These are phyloP conservation scores for Oncorhynchus kisutch DNA, from an alignment of 2,113 vertebrate species.

Conservation along the genomic window DNA sequence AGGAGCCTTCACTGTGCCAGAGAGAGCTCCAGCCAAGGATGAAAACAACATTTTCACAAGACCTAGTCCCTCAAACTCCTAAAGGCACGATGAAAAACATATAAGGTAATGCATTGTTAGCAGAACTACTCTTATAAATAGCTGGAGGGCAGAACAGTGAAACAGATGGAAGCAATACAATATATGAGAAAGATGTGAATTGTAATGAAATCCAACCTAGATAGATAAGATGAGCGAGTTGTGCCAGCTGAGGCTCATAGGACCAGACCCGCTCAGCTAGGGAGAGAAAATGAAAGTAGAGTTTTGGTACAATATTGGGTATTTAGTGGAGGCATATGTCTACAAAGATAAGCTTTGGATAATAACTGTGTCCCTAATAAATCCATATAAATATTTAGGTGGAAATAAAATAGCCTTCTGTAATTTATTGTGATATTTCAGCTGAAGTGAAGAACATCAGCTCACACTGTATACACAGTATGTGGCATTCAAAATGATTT, in stretches of 20 bases:
- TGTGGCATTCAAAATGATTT: conserved; percentile 43
- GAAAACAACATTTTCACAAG: not conserved
- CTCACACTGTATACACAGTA: not conserved
- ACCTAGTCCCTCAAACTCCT: not conserved
- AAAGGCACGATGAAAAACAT: not conserved
- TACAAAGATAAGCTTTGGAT: not conserved
- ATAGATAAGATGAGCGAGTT: conserved; percentile 15
- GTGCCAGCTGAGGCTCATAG: not conserved
- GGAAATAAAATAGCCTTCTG: conserved; percentile 10
- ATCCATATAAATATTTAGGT: not conserved
- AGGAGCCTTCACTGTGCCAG: too few species aligned
- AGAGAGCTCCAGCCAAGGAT: not conserved
- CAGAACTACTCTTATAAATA: conserved; percentile 5
- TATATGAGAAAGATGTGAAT: conserved; percentile 8
- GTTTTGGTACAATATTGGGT: conserved; percentile 2
- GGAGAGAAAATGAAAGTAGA: not conserved
- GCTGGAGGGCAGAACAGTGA: conserved; percentile 10
- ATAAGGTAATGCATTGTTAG: conserved; percentile 1
- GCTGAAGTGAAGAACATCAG: not conserved
- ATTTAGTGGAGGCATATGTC: conserved; percentile 24
- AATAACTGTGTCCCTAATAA: not conserved
- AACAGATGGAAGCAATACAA: conserved; percentile 5
- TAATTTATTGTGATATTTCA: conserved; percentile 26
- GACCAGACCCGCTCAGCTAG: not conserved
- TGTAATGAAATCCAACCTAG: conserved; percentile 16